Percentiles rank a stretch among this genome's conserved stretches.
phyloP scores from a whole-genome alignment of 1,140 invertebrate genomes.

The Drosophila persimilis region DNA sequence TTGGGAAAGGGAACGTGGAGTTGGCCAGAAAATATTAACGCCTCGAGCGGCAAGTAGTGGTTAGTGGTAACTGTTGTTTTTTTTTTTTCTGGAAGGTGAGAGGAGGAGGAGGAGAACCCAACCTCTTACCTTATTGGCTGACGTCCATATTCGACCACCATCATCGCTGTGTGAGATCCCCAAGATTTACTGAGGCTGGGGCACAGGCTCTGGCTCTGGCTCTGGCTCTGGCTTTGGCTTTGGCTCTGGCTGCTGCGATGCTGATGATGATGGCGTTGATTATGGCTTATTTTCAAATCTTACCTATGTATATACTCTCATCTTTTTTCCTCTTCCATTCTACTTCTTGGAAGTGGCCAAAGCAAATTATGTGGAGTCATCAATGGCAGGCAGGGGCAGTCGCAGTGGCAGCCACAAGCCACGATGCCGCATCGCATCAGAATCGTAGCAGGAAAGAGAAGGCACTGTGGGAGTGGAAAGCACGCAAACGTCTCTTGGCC shows the following conservation, averaged over 20 bases:
- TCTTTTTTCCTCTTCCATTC: conserved; percentile 48
- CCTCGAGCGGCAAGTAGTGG: conserved; percentile 63
- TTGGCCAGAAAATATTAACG: conserved; percentile 70
- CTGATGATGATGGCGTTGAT: conserved; percentile 77
- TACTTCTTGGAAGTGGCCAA: conserved; percentile 71
- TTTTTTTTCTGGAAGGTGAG: conserved; percentile 34
- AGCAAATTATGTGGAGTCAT: conserved; percentile 80
- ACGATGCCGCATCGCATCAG: conserved; percentile 20
- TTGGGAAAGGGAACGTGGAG: conserved; percentile 53
- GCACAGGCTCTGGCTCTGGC: neutral
- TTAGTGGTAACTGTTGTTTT: conserved; percentile 76
- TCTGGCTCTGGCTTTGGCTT: neutral
- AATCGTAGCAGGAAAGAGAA: conserved; percentile 34
- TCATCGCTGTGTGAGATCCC: conserved; percentile 54
- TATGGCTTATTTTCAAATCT: conserved; percentile 81
- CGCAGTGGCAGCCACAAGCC: conserved; percentile 1
- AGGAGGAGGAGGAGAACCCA: conserved; percentile 18
- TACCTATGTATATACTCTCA: conserved; percentile 21
- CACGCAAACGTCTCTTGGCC: conserved; percentile 39
- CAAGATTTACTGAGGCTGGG: neutral
- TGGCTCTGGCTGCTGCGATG: conserved; percentile 19
- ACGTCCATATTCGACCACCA: conserved; percentile 68
- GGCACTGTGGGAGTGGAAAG: conserved; percentile 43
- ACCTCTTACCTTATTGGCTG: conserved; percentile 76
- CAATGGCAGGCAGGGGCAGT: conserved; percentile 58